These are phyloP conservation scores for Meganola albula DNA, from an alignment of 2,888 invertebrate species.

Conservation along the genomic window DNA sequence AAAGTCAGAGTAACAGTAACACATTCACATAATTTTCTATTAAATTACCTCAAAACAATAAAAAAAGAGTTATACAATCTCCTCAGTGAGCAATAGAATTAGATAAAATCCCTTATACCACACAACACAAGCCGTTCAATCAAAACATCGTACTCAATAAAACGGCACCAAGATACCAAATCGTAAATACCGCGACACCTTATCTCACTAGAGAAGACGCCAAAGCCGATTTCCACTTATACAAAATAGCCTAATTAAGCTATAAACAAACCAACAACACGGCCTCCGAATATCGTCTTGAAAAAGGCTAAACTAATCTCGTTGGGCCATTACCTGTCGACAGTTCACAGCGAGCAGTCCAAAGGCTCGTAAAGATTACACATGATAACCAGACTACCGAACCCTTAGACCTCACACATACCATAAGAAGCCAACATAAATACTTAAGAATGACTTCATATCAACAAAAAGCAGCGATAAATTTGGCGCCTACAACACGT, in stretches of 20 bases:
- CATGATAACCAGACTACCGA: slow-evolving; percentile 72
- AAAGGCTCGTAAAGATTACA: slow-evolving; percentile 73
- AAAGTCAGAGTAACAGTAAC: too few relatives aligned
- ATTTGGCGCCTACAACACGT: slow-evolving; percentile 75
- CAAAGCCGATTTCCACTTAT: slow-evolving; percentile 61
- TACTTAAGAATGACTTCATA: slow-evolving; percentile 70
- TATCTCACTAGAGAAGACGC: slow-evolving; percentile 66
- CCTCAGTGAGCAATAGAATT: slow-evolving; percentile 4
- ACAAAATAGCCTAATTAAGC: slow-evolving; percentile 78
- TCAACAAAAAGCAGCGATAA: slow-evolving; percentile 75
- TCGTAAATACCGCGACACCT: slow-evolving; percentile 75
- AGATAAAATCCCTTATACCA: slow-evolving; percentile 19
- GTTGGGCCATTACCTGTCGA: slow-evolving; percentile 70
- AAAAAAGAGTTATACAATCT: slow-evolving; percentile 8
- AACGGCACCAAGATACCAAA: slow-evolving; percentile 50
- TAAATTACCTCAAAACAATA: slow-evolving; percentile 8
- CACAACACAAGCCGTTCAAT: slow-evolving; percentile 42
- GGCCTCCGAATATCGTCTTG: slow-evolving; percentile 57
- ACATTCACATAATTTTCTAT: background rate
- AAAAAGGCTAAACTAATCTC: slow-evolving; percentile 59
- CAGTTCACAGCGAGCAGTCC: slow-evolving; percentile 69
- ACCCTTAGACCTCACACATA: slow-evolving; percentile 69
- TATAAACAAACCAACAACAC: slow-evolving; percentile 76
- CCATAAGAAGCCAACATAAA: slow-evolving; percentile 62
- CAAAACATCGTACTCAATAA: slow-evolving; percentile 52